Conservation (phyloP, 2,113 vertebrate genomes). For the Irena cyanogastra region DNA sequence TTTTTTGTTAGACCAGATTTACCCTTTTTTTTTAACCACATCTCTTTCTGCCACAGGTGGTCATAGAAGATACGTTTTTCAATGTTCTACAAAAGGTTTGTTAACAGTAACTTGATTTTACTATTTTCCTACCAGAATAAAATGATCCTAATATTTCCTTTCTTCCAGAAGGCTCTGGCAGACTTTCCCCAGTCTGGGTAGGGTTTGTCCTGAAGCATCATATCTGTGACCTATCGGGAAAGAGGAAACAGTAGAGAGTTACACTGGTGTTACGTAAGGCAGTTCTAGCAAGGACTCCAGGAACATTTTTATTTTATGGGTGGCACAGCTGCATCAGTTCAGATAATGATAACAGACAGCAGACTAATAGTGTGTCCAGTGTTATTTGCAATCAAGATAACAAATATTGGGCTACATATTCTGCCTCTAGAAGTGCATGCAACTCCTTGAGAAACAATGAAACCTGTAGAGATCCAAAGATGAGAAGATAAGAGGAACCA, state of each 20-base stretch:
- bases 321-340: background rate
- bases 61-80: background rate
- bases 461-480: background rate
- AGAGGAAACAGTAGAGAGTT: background rate
- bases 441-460: background rate
- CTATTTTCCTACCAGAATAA: constrained; percentile 87
- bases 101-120: background rate
- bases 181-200: constrained; percentile 95
- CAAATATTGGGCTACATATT: background rate
- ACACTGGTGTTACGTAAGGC: background rate
- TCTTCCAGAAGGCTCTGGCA: constrained; percentile 92
- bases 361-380: background rate
- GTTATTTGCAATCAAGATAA: background rate
- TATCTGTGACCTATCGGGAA: constrained; percentile 88
- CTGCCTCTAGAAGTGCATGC: background rate
- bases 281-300: background rate
- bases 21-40: background rate
- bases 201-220: constrained; percentile 96
- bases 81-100: background rate
- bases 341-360: background rate
- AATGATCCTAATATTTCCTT: constrained; percentile 89
- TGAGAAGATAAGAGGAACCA: background rate
- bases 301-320: background rate
- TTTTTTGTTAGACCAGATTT: background rate
- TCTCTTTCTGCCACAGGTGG: background rate